Conservation (phyloP, 2,113 vertebrate species). For the Semicossyphus pulcher region DNA sequence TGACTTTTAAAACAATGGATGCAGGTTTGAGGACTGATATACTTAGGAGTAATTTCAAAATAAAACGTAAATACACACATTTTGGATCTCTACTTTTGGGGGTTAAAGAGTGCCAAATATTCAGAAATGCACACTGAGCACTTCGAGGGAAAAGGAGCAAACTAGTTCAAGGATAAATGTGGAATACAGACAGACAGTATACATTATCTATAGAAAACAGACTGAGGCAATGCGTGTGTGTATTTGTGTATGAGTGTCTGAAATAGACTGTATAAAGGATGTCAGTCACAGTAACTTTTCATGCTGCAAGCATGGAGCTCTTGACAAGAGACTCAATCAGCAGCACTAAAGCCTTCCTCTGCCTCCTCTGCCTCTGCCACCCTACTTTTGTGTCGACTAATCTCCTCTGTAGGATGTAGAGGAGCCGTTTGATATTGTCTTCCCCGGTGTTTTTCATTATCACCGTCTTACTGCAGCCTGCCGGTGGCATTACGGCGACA, state of each 20-base stretch:
- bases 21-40: too few relatives aligned
- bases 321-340: conserved; percentile 83
- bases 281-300: conserved; percentile 76
- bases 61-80: too few relatives aligned
- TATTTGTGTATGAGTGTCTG: conserved; percentile 40
- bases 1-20: too few relatives aligned
- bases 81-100: too few relatives aligned
- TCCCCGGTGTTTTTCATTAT: conserved; percentile 99
- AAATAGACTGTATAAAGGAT: conserved; percentile 61
- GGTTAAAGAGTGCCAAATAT: background rate
- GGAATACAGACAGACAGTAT: conserved; percentile 26
- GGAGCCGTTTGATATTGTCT: conserved; percentile 99
- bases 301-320: conserved; percentile 64
- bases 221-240: conserved; percentile 28
- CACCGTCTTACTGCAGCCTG: conserved; percentile 93
- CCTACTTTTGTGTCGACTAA: conserved; percentile 77
- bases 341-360: conserved; percentile 78
- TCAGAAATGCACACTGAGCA: background rate
- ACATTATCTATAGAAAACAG: conserved; percentile 68
- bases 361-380: conserved; percentile 67
- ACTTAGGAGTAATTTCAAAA: too few relatives aligned
- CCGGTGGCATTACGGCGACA: conserved; percentile 96
- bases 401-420: conserved; percentile 91
- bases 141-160: conserved; percentile 4
- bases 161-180: conserved; percentile 36